Evolutionary conservation across 2,888 invertebrate genomes (phyloP).

Genomic region (Agrilus biguttatus): DNA sequence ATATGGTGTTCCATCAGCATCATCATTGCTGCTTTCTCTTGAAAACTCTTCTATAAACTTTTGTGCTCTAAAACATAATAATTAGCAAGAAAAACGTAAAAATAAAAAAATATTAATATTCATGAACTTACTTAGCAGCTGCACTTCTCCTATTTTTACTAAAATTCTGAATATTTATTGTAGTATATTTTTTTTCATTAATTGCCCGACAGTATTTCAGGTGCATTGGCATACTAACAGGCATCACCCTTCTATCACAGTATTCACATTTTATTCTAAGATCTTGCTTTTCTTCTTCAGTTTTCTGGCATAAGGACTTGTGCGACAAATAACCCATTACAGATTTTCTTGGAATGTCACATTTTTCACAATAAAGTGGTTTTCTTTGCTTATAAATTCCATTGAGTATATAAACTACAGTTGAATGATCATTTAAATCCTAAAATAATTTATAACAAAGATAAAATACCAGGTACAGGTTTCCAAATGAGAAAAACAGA

Average conservation of each 20-base stretch:
- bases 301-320: constrained; percentile 8
- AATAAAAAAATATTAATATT: neutral
- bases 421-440: constrained; percentile 37
- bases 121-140: constrained; percentile 27
- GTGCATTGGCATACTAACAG: constrained; percentile 37
- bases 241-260: constrained; percentile 2
- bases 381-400: constrained; percentile 31
- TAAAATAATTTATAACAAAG: constrained; percentile 16
- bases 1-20: neutral
- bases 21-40: neutral
- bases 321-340: constrained; percentile 47
- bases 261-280: constrained; percentile 7
- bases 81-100: neutral
- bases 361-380: constrained; percentile 38
- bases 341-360: constrained; percentile 35
- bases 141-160: constrained; percentile 22
- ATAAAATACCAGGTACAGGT: neutral
- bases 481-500: neutral
- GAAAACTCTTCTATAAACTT: constrained; percentile 3
- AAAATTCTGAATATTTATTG: too few species aligned
- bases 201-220: too few species aligned
- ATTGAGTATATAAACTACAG: constrained; percentile 32
- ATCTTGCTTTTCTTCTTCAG: constrained; percentile 5
- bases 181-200: too few species aligned
- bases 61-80: constrained; percentile 4